Evolutionary conservation across 2,797 vertebrate genomes (phyloP).

Genomic region (Prunella strophiata): DNA sequence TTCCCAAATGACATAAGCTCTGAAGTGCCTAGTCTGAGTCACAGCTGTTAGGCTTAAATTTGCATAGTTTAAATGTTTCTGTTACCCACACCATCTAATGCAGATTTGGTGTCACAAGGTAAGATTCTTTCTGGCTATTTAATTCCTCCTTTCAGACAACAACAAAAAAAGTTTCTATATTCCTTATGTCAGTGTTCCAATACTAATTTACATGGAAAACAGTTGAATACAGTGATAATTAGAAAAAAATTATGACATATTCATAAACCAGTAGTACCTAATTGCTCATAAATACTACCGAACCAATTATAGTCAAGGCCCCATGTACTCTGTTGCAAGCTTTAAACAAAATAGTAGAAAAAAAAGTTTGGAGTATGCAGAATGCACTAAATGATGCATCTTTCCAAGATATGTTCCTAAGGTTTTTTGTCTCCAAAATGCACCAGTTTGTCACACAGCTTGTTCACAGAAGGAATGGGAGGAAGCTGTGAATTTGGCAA

Average conservation of each 20-base stretch:
- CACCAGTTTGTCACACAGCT: not conserved
- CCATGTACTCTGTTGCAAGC: not conserved
- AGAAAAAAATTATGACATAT: not conserved
- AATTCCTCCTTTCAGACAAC: conserved; percentile 33
- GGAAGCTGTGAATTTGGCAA: not conserved
- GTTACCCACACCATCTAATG: conserved; percentile 26
- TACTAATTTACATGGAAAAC: not conserved
- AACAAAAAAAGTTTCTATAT: not conserved
- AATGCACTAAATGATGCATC: not conserved
- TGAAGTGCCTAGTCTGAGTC: conserved; percentile 41
- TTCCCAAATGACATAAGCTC: not conserved
- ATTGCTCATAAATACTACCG: not conserved
- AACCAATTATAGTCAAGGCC: conserved; percentile 19
- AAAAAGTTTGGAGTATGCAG: not conserved
- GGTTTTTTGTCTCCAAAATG: not conserved
- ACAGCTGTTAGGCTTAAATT: conserved; percentile 56
- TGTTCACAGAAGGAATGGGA: not conserved
- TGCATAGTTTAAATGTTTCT: conserved; percentile 74
- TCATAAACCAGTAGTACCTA: not conserved
- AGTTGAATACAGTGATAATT: not conserved
- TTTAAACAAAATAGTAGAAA: not conserved
- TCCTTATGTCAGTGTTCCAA: not conserved
- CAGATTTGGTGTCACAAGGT: conserved; percentile 23
- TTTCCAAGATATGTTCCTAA: not conserved
- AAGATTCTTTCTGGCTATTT: conserved; percentile 38